These are phyloP conservation scores for Urocynchramus pylzowi DNA, from an alignment of 2,113 vertebrate species.

Conservation along the genomic window DNA sequence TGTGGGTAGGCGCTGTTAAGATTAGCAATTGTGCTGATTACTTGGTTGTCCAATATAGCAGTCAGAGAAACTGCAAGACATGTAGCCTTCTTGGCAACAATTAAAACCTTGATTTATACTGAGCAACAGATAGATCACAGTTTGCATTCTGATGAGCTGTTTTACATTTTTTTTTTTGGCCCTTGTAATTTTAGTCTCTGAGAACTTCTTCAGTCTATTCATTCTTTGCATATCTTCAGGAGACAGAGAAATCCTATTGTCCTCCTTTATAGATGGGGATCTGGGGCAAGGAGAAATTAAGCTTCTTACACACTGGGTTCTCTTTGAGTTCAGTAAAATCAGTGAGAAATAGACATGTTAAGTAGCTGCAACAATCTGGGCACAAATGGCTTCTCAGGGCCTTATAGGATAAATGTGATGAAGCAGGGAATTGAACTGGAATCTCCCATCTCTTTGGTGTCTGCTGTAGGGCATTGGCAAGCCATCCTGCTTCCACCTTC, in stretches of 20 bases:
- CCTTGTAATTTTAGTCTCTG: neutral
- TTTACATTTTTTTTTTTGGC: conserved; percentile 30
- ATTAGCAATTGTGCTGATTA: neutral
- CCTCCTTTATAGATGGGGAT: neutral
- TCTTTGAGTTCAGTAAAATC: neutral
- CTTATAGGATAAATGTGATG: neutral
- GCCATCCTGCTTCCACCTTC: neutral
- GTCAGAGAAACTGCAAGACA: neutral
- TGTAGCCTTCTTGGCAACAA: conserved; percentile 6
- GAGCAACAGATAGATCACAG: neutral
- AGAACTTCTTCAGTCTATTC: conserved; percentile 31
- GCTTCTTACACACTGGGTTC: neutral
- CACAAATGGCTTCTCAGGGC: neutral
- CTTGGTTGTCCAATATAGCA: neutral
- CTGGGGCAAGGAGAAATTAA: neutral
- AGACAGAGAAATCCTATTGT: conserved; percentile 17
- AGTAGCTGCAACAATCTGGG: neutral
- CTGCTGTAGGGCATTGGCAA: neutral
- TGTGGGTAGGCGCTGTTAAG: neutral
- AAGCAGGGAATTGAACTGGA: neutral
- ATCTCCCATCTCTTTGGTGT: neutral
- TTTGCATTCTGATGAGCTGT: conserved; percentile 43
- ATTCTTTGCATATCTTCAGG: neutral
- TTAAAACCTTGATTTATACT: conserved; percentile 19
- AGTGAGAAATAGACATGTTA: neutral